Evolutionary conservation across 2,113 vertebrate species (phyloP), one percentile per base, ranked within the genome.

Genomic region (Tetrao urogallus): DNA sequence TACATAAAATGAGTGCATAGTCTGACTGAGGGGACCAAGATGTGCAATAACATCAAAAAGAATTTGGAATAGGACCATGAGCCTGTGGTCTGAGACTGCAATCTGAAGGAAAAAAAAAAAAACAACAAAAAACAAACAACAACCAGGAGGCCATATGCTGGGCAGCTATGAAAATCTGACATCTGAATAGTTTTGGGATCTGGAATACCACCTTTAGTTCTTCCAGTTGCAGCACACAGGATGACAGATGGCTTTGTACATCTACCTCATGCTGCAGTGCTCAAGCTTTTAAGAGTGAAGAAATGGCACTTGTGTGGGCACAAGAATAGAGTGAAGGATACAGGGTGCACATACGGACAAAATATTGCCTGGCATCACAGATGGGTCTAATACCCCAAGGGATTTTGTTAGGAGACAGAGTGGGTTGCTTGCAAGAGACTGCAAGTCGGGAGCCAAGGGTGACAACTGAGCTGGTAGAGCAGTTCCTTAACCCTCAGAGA

Each of bases 11-110:
- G 63, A 73, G 27, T 34, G 81, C 50, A 25, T 21, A 10, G 22
- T 34, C 58, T 25, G 19, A 25, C 25, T 63, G 13, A 75, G 54
- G 36, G 20, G 30, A 58, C 13, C 4, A 15, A 54, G n/a, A 21
- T 61, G 18, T 14, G 32, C 12, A 14, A 20, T 28, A 66, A 70
- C 25, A 20, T 16, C 1, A 0, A 2, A 12, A 66, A 82, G 36
- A 15, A 40, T 18, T 16, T 57, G 19, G 2, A 5, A 13, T 3
- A 67, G 22, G 11, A 28, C 18, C 0, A 5, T 1, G 0, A 80
- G 24, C 17, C 48, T 86, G 28, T 32, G 13, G 7, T 57, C 40
- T 63, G 30, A 87, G n/a, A 12, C 27, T 42, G 7, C 11, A 58
- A 1, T 17, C 43, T 8, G 30, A 78, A 54, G 65, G 14, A 11